Evolutionary conservation across 2,888 invertebrate species (phyloP), one percentile per base, ranked within the genome.

Genomic region (Daptonema setosum): DNA sequence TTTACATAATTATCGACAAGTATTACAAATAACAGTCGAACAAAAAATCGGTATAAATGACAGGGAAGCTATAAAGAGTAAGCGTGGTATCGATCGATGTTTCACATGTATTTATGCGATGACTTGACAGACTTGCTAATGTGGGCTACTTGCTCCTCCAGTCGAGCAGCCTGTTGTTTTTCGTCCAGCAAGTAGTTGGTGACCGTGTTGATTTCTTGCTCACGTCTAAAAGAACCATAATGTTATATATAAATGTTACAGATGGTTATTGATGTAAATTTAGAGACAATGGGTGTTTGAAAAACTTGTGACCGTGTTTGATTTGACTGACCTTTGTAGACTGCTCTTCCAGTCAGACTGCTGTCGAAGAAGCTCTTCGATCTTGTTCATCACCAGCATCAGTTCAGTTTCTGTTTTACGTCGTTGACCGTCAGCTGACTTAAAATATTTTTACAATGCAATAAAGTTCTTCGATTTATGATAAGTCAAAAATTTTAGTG

Each of bases 361-460:
- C 80, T 88, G 87, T 75, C 88, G 85, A 77, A 88, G 88, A 75
- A 90, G 81, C 76, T 90, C 88, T 69, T 87, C 79, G 61, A 90
- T 88, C 48, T 88, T 87, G 77, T 91, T 88, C 77, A 90, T 88
- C 66, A 88, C 88, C 63, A 90, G 82, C 78, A 95, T 95, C 72
- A 95, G 81, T 78, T 95, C 95, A 63, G 88, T 88, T 77, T 95
- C 95, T 67, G 90, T 83, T 81, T 95, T 95, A 76, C 93, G 83
- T 81, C 90, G 93, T 72, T 83, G 79, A 79, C 95, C 95, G 77
- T 95, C 95, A 70, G 91, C 85, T 74, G 95, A 93, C 67, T 82
- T 90, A 67, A 8, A 35, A 35, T n/a, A n/a, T n/a, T n/a, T n/a
- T n/a, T n/a, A n/a, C n/a, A n/a, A n/a, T n/a, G n/a, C n/a, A n/a